phyloP scores from a whole-genome alignment of 2,888 invertebrate species.

The Lampropteryx suffumata region DNA sequence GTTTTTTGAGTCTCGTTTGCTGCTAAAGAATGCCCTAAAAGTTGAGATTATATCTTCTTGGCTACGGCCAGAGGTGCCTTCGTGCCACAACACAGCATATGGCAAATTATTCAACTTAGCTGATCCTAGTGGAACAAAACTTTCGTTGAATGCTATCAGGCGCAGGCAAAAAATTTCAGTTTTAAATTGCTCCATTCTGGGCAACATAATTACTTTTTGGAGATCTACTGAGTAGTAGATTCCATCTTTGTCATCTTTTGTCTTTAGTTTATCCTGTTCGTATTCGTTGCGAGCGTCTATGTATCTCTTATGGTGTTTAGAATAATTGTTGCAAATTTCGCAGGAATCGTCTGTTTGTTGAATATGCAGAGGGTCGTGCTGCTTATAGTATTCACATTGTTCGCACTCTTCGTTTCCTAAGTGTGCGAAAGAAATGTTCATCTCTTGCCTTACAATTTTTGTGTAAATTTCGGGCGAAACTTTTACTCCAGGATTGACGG shows the following conservation, averaged over 20 bases:
- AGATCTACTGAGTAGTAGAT: not conserved
- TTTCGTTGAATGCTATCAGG: no score
- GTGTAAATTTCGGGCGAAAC: not conserved
- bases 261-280: not conserved
- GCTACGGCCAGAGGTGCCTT: no score
- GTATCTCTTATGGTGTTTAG: not conserved
- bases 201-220: not conserved
- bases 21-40: no score
- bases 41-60: no score
- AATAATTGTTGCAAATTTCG: not conserved
- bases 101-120: no score
- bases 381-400: not conserved
- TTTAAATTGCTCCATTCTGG: no score
- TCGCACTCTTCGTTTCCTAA: not conserved
- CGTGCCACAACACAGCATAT: no score
- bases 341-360: not conserved
- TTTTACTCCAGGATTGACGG: not conserved
- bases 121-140: no score
- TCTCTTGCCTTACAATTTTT: not conserved
- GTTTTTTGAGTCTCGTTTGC: no score
- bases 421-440: not conserved
- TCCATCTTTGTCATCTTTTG: no score
- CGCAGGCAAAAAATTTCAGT: no score
- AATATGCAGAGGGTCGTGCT: not conserved
- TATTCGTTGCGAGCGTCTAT: not conserved